Base-by-base conservation (phyloP, 2,888 invertebrate genomes). In the Hesperia comma region DNA sequence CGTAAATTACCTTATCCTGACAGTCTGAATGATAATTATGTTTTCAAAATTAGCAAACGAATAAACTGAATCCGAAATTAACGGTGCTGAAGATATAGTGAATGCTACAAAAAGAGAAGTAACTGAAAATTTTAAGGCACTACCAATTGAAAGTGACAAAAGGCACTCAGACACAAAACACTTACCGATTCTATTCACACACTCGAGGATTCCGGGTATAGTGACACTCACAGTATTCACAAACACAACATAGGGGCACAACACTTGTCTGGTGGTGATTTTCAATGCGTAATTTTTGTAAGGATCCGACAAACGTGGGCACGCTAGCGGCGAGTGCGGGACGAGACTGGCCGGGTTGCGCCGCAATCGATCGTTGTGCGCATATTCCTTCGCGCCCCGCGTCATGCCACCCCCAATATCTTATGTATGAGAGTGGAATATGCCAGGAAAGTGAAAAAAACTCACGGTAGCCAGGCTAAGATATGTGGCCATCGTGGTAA, bases 371-470 rank as follows among this genome's bases (percentile, higher is more conserved):
- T 92, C 79, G 85, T 43, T 77, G 74, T 86, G 88, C 92, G 92
- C 92, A 88, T 81, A 86, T 82, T 79, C 80, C 75, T 63, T 84
- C 67, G 80, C 74, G 75, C 73, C 80, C 78, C 81, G 83, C 88
- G 85, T 83, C 86, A 84, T 78, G 79, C 81, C 76, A 81, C 82
- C 83, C 85, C 82, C 85, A 80, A 90, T 91, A 88, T 90, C 90
- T 92, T 91, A 90, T 92, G 90, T 91, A 91, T 91, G 90, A 88
- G 85, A 86, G 82, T 79, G 81, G 80, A 81, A 82, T 81, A 81
- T 81, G 79, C 79, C 74, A 72, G 79, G 83, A 82, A 85, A 87
- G 80, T 85, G 86, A 83, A 85, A 84, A 84, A 85, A 85, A 86
- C n/a, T 79, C 76, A 75, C 74, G 71, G 73, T 73, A 71, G 57